phyloP scores from a whole-genome alignment of 2,113 vertebrate species.

The Panurus biarmicus region DNA sequence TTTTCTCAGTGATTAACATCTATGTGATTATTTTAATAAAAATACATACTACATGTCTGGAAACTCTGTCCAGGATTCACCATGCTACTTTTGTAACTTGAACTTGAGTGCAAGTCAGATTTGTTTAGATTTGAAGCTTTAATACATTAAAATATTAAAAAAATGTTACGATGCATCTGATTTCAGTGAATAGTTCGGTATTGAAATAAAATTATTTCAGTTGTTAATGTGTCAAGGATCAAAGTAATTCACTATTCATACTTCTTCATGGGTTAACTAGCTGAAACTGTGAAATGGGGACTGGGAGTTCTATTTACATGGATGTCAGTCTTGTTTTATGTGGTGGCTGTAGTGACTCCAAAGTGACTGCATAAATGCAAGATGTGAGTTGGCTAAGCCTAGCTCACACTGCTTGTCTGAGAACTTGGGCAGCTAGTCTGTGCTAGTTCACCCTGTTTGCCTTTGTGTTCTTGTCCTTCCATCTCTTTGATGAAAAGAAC shows the following conservation, averaged over 20 bases:
- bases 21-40: not conserved
- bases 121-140: not conserved
- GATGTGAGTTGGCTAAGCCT: not conserved
- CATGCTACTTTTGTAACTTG: not conserved
- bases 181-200: not conserved
- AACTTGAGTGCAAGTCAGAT: not conserved
- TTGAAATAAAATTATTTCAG: not conserved
- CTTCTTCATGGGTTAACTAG: not conserved
- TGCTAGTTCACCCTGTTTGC: not conserved
- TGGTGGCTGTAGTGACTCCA: not conserved
- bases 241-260: not conserved
- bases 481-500: not conserved
- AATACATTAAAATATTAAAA: not conserved
- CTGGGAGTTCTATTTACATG: not conserved
- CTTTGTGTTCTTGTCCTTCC: not conserved
- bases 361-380: not conserved
- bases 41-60: not conserved
- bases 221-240: not conserved
- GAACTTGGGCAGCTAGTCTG: not conserved
- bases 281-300: not conserved
- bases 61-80: not conserved
- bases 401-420: rapidly evolving
- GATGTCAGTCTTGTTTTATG: not conserved
- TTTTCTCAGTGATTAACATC: not conserved
- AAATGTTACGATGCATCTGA: not conserved